Percentiles rank a stretch among this genome's conserved stretches.
Conservation (phyloP, 2,888 invertebrate species). For the Adelognathus sp. region DNA sequence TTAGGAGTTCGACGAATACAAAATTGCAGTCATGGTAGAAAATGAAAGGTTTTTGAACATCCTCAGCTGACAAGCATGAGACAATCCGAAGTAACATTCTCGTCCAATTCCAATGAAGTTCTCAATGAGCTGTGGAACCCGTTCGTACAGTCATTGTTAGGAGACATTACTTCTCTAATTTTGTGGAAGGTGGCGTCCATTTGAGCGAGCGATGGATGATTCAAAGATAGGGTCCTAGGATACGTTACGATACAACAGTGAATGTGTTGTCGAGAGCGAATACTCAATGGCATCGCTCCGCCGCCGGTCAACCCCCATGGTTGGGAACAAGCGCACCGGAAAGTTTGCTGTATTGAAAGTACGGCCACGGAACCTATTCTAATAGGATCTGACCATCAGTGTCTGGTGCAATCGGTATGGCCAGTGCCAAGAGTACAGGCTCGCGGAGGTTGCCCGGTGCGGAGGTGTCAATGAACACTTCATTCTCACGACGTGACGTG, state of each 20-base stretch:
- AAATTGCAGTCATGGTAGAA: no score
- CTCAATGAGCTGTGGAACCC: not conserved
- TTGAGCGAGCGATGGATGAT: conserved; percentile 53
- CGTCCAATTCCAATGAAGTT: not conserved
- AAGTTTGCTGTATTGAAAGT: conserved; percentile 78
- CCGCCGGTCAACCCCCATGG: conserved; percentile 75
- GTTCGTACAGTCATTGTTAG: not conserved
- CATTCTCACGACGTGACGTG: conserved; percentile 46
- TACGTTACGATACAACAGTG: conserved; percentile 73
- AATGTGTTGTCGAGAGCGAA: conserved; percentile 75
- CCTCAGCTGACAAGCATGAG: no score
- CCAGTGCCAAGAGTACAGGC: conserved; percentile 42
- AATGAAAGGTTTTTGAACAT: no score
- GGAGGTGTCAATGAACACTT: conserved; percentile 19
- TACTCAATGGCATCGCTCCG: conserved; percentile 72
- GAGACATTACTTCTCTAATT: not conserved
- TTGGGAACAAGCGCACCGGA: conserved; percentile 68
- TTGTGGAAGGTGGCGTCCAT: conserved; percentile 15
- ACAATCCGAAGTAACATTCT: conserved; percentile 19
- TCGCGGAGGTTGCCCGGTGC: conserved; percentile 20
- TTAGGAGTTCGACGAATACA: no score
- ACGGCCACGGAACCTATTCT: conserved; percentile 77
- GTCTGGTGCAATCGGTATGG: conserved; percentile 77
- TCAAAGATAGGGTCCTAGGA: conserved; percentile 57
- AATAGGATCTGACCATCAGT: conserved; percentile 80